Evolutionary conservation across 2,797 vertebrate species (phyloP).

Genomic region (Sylvilagus floridanus): DNA sequence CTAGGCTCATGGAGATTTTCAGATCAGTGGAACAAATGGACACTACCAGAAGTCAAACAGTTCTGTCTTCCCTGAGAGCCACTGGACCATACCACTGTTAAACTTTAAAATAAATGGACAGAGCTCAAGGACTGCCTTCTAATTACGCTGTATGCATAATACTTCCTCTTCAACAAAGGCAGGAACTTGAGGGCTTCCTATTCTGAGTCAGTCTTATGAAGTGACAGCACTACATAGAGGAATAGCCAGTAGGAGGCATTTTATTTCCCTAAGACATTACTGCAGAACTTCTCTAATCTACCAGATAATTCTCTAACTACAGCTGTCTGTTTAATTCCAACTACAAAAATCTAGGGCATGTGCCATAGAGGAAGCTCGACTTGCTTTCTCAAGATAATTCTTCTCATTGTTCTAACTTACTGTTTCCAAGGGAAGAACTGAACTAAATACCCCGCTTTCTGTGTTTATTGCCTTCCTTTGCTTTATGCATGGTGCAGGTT

Average conservation of each 20-base stretch:
- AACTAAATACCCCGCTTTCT: neutral
- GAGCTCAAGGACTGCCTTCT: neutral
- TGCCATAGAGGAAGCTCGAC: neutral
- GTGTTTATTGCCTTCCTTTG: conserved; percentile 1
- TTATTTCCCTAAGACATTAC: neutral
- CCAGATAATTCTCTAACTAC: neutral
- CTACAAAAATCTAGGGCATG: conserved; percentile 16
- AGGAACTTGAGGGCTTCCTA: neutral
- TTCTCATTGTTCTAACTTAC: conserved; percentile 25
- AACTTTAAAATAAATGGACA: neutral
- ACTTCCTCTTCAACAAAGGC: neutral
- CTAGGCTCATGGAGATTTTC: neutral
- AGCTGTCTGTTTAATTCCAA: conserved; percentile 31
- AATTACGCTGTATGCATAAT: neutral
- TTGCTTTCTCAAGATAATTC: conserved; percentile 23
- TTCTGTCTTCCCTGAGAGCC: neutral
- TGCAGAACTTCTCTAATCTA: neutral
- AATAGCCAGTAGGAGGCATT: neutral
- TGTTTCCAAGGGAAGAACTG: neutral
- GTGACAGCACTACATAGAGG: neutral
- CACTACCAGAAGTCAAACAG: neutral
- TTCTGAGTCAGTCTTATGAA: neutral
- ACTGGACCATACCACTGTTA: neutral
- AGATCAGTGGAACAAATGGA: neutral
- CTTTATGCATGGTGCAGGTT: neutral